These are phyloP conservation scores for Ictalurus furcatus DNA, from an alignment of 2,113 vertebrate species.

Conservation along the genomic window DNA sequence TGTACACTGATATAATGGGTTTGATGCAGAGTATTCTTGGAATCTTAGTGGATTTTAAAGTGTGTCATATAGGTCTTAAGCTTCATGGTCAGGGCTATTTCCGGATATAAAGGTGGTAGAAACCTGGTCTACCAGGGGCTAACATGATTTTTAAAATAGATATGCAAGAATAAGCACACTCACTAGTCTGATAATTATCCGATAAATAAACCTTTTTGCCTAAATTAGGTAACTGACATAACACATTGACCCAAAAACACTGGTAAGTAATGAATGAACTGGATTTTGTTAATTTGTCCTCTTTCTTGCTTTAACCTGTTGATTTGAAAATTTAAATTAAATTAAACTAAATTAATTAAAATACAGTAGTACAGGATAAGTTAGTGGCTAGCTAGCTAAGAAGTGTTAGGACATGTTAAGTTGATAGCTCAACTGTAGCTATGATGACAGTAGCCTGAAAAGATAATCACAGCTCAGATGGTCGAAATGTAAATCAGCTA, in stretches of 20 bases:
- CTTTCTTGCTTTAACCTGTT: background rate
- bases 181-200: too few species aligned
- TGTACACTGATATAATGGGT: background rate
- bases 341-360: background rate
- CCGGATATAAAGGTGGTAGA: background rate
- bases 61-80: background rate
- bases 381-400: background rate
- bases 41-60: slow-evolving; percentile 2
- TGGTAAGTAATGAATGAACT: background rate
- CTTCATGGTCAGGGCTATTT: background rate
- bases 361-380: background rate
- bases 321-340: background rate
- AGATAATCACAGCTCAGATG: background rate
- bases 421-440: background rate
- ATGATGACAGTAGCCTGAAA: background rate
- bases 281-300: background rate
- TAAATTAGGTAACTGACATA: background rate
- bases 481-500: background rate
- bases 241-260: background rate
- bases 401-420: background rate
- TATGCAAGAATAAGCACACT: background rate
- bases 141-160: background rate
- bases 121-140: background rate
- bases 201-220: too few species aligned
- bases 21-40: background rate